Evolutionary conservation across 64 coral and sea anemone species (phyloP), one percentile per base, ranked within the genome.

Genomic region (Platygyra sinensis): DNA sequence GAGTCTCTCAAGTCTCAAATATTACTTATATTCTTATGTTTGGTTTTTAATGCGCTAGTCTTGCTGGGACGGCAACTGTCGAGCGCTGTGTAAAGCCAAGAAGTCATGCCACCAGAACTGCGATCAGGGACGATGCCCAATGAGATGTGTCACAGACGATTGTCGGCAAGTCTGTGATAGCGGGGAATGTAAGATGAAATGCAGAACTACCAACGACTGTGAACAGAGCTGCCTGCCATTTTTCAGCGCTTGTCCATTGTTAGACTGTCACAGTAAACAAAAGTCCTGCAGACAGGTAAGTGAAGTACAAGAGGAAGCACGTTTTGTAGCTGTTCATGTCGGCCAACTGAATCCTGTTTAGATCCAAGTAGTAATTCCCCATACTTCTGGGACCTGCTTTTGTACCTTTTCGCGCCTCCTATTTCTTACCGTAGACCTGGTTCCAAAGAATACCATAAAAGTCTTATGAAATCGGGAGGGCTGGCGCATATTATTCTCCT

Each of bases 201-300:
- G 81, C 81, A 72, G 20, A 72, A 71, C 81, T 24, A 69, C 0
- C 0, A 72, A 85, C 11, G 24, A 50, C 20, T 85, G 81, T 22
- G 62, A 22, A 8, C 81, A 85, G 33, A 18, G 51, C 15, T 85
- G 81, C 42, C 30, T 63, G 24, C 33, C 81, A 3, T 63, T 33
- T 9, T 20, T 14, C 55, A 81, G 27, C 17, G 42, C 27, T 0
- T 85, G 81, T 29, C 81, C 81, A 8, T 71, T 85, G 62, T 31
- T 85, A 8, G 36, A 71, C 32, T 85, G 81, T 28, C 17, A 71
- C 19, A 85, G 81, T 38, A 85, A 85, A 85, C 62, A 85, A 52
- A n/a, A 38, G 42, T 85, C 81, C 5, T 85, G 81, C n/a, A 85
- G 11, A 85, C 81, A 85, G 81, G 81, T 85, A 22, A 71, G 62